Evolutionary conservation across 53 echinoderm and acorn worm species (phyloP), one percentile per base, ranked within the genome.

Genomic region (Henricia sp.): DNA sequence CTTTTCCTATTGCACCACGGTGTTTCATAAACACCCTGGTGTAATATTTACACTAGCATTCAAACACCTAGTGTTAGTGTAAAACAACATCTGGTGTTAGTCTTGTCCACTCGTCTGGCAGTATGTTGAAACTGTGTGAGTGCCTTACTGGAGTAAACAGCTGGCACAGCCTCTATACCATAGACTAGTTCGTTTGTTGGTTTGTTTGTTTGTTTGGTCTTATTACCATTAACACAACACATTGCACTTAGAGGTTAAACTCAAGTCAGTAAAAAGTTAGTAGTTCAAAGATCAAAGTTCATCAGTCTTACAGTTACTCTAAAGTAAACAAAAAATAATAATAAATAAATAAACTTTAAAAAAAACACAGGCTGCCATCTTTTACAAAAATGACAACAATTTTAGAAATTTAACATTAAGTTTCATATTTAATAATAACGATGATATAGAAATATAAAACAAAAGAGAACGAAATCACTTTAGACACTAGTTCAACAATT

Each of bases 221-320:
- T 86, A 38, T 74, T 76, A 76, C 86, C 86, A 76, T 76, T 74
- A 67, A 86, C 86, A 86, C 86, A 86, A 75, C 74, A 86, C 86
- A 86, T 86, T 86, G 86, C 86, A 86, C 86, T 86, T 86, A 37
- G 74, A 74, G 57, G 56, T 52, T 65, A 27, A 70, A 80, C 62
- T 63, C 63, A 62, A 80, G 63, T 62, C 63, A 44, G 63, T 44
- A 63, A 46, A 80, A 73, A 63, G 80, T 80, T 80, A 80, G 80
- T 80, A 80, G 80, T 80, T 80, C 63, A 63, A 63, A 80, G 54
- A 36, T 36, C 48, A n/a, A n/a, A n/a, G 71, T 46, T 80, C 80
- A 80, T 80, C 32, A 32, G 80, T 63, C 80, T 64, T 64, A 64
- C 48, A 80, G 80, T 62, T 80, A 80, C 64, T 80, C 80, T 80